Conservation (phyloP, 1,140 invertebrate species). For the Potamilus streckersoni region DNA sequence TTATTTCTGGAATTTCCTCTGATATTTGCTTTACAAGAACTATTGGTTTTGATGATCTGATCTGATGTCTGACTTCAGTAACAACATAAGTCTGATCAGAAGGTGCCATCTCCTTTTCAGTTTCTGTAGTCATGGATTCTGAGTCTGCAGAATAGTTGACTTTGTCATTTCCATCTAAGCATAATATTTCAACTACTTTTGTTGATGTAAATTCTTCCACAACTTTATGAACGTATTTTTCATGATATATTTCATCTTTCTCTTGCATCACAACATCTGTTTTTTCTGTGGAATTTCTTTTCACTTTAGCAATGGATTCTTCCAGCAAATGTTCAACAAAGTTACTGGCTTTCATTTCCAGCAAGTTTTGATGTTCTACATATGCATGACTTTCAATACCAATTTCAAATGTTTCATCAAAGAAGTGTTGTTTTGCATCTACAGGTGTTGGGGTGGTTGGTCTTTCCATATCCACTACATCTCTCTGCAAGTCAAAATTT, state of each 20-base stretch:
- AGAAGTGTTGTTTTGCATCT: conserved; percentile 54
- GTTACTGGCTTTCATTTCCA: conserved; percentile 49
- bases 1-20: conserved; percentile 77
- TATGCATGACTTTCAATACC: conserved; percentile 12
- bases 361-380: conserved; percentile 18
- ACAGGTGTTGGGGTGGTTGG: conserved; percentile 64
- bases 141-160: not conserved
- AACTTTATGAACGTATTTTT: too few species aligned
- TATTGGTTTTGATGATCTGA: conserved; percentile 20
- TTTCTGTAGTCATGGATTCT: not conserved
- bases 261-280: conserved; percentile 27
- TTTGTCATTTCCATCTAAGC: too few species aligned
- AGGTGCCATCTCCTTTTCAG: not conserved
- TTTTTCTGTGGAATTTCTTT: conserved; percentile 24
- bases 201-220: too few species aligned
- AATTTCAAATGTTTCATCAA: conserved; percentile 34
- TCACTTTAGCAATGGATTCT: conserved; percentile 42
- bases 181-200: too few species aligned
- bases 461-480: conserved; percentile 58
- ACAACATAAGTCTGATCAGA: conserved; percentile 8
- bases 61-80: not conserved
- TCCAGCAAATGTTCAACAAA: conserved; percentile 62
- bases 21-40: conserved; percentile 62
- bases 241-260: too few species aligned
- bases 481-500: conserved; percentile 43